These are phyloP conservation scores for Nephotettix cincticeps DNA, from an alignment of 1,140 invertebrate genomes.

Conservation along the genomic window DNA sequence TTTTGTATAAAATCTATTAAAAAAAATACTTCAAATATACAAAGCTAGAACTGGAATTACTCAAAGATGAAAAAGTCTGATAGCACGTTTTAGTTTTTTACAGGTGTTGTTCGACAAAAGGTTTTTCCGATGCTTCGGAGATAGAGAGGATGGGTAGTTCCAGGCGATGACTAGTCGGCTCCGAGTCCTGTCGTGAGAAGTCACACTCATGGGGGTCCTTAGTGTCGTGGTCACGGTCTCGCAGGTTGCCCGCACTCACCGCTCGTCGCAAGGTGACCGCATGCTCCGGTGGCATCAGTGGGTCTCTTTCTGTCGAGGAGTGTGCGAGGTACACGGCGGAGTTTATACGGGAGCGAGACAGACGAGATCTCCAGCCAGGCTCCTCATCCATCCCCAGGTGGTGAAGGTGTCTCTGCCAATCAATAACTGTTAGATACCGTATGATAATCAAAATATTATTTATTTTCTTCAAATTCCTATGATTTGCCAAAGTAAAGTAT, in stretches of 20 bases:
- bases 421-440: no score
- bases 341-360: slow-evolving; percentile 38
- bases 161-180: slow-evolving; percentile 17
- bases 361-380: slow-evolving; percentile 29
- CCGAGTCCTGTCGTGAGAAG: slow-evolving; percentile 8
- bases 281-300: slow-evolving; percentile 14
- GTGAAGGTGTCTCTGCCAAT: slow-evolving; percentile 33
- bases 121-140: slow-evolving; percentile 35
- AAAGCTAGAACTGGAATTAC: no score
- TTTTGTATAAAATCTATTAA: no score
- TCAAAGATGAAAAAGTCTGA: no score
- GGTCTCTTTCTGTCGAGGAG: slow-evolving; percentile 28
- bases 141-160: slow-evolving; percentile 37
- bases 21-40: no score
- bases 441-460: no score
- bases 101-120: slow-evolving; percentile 25
- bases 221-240: not conserved
- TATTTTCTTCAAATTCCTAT: no score
- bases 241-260: slow-evolving; percentile 34
- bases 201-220: not conserved
- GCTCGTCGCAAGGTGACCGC: slow-evolving; percentile 25
- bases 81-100: not conserved
- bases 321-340: slow-evolving; percentile 42
- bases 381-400: slow-evolving; percentile 33
- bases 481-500: no score